Evolutionary conservation across 2,797 vertebrate genomes (phyloP).

Genomic region (Gymnothorax javanicus): DNA sequence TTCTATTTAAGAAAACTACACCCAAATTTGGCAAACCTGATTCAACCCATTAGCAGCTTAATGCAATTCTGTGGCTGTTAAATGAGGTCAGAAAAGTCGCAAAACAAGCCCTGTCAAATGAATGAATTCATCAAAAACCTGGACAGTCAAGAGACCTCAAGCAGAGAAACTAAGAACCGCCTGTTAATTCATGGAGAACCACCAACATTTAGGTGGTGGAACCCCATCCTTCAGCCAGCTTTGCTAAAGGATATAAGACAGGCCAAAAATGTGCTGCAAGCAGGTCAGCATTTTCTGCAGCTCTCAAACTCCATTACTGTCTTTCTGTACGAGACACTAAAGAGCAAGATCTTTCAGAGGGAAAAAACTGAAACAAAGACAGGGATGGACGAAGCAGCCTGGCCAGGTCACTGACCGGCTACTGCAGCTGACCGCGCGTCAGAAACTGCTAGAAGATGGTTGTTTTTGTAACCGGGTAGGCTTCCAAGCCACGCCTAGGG

Average conservation of each 20-base stretch:
- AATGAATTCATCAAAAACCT: neutral
- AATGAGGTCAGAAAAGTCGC: too few species aligned
- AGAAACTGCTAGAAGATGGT: slow-evolving; percentile 12
- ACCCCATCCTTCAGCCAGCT: neutral
- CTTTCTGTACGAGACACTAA: neutral
- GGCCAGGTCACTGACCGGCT: neutral
- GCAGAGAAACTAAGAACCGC: neutral
- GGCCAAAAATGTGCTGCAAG: slow-evolving; percentile 8
- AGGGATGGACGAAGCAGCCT: neutral
- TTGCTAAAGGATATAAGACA: neutral
- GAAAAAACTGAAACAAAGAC: slow-evolving; percentile 9
- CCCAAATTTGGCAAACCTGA: too few species aligned
- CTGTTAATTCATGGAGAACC: neutral
- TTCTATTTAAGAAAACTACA: too few species aligned
- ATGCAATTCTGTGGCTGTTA: too few species aligned
- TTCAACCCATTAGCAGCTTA: too few species aligned
- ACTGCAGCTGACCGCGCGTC: neutral
- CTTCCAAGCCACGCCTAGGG: neutral
- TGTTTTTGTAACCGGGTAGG: slow-evolving; percentile 25
- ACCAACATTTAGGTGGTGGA: neutral
- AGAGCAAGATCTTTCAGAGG: neutral
- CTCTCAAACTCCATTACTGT: slow-evolving; percentile 1
- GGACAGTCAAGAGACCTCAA: neutral
- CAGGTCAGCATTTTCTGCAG: neutral
- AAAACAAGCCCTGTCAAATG: neutral